Base-by-base conservation (phyloP, 2,888 invertebrate species). In the Diplolepis rosae region DNA sequence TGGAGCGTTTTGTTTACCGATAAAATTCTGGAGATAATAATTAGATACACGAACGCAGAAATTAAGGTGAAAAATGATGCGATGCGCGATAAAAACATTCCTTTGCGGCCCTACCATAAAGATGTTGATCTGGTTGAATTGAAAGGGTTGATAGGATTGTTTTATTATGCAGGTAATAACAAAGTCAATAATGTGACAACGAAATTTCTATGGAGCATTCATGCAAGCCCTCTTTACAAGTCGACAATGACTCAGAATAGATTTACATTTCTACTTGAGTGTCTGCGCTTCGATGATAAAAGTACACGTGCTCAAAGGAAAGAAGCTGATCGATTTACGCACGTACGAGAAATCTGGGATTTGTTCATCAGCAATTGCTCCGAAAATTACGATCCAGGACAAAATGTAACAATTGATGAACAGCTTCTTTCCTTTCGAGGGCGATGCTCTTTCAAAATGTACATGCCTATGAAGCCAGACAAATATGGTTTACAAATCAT, bases 401-500 rank as follows among this genome's bases (percentile, higher is more conserved):
- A 68, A 45, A 76, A 77, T 68, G 61, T 73, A 4, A 82, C 79
- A 3, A 76, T 84, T 7, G 80, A 81, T 65, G 78, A 83, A 68
- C 75, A 79, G 61, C 66, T 83, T 9, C 68, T 81, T 80, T n/a
- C n/a, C n/a, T n/a, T n/a, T n/a, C n/a, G n/a, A n/a, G n/a, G n/a
- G n/a, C n/a, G n/a, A n/a, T n/a, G 78, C 32, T 45, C 48, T 3
- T 81, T 82, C 28, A 68, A 69, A 51, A 76, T 80, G 51, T 79
- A 82, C 61, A 73, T 80, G 4, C 76, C 77, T 1, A 65, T 66
- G 9, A 83, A 82, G 65, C 77, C 79, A 1, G 74, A 70, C 22
- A 79, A 73, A 70, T 81, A 79, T 67, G 78, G 80, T 2, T 7
- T 81, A 11, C 79, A 77, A 72, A 72, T 77, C 42, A 61, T 74